Conservation (phyloP, 1,140 invertebrate genomes). For the Polypedilum pembai region DNA sequence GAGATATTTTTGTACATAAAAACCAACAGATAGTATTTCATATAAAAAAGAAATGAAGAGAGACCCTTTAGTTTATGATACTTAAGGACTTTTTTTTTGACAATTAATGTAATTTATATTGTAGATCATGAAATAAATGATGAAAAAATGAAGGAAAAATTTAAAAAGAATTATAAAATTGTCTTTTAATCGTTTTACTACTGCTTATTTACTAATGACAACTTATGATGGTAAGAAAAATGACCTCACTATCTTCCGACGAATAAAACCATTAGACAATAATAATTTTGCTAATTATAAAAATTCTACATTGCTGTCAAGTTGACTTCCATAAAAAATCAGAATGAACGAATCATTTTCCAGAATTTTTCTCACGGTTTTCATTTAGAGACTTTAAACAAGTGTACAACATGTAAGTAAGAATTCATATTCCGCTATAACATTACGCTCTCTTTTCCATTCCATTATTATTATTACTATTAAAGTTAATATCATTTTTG, state of each 20-base stretch:
- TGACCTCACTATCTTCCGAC: conserved; percentile 22
- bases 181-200: not conserved
- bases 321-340: not conserved
- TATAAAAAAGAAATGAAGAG: not conserved
- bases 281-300: conserved; percentile 23
- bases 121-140: conserved; percentile 9
- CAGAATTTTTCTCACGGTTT: conserved; percentile 27
- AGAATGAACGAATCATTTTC: not conserved
- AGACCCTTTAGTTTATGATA: conserved; percentile 9
- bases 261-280: not conserved
- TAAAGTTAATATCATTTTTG: too few relatives aligned
- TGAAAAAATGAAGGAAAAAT: not conserved
- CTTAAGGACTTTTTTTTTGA: conserved; percentile 1
- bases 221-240: not conserved
- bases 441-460: not conserved
- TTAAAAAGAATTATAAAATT: conserved; percentile 3
- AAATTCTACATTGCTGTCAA: conserved; percentile 20
- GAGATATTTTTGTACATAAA: conserved; percentile 14
- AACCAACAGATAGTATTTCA: not conserved
- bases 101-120: conserved; percentile 11
- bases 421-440: not conserved
- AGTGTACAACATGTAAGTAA: not conserved
- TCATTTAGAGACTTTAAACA: too few relatives aligned
- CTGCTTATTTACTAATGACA: not conserved
- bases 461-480: conserved; percentile 10